Evolutionary conservation across 2,888 invertebrate species (phyloP), one percentile per base, ranked within the genome.

Genomic region (Drosophila nr. fundita): DNA sequence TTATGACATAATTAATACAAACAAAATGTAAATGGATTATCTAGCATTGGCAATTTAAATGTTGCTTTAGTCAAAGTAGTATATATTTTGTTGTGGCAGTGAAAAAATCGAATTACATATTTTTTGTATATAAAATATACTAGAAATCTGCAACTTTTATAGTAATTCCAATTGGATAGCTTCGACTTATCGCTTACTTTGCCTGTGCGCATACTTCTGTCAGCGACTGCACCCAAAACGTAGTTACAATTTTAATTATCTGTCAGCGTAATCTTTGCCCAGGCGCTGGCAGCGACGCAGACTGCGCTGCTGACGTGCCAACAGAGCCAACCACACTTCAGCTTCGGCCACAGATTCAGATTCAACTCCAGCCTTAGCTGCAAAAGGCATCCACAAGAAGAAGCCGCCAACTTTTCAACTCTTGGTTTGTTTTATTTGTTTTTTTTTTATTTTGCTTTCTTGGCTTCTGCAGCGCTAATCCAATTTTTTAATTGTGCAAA

Each of bases 221-320:
- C 68, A 76, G 66, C 27, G 45, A 89, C 73, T 84, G 85, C 72
- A 50, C 49, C 38, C 73, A 68, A 72, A 78, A 82, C 82, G 80
- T 82, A 85, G 85, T 84, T 85, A 85, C 90, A 82, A 78, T 80
- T 87, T 87, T 88, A 87, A 87, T 87, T 87, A 90, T 87, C 90
- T 87, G 89, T 75, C 83, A 82, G 89, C 87, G 83, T 86, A 86
- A 88, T 90, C 90, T 88, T 73, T 89, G 79, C 73, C 62, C 78
- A 69, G 78, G 61, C 75, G 72, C 65, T 52, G 75, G 32, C 68
- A n/a, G 40, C 63, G 49, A 67, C 60, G 4, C 59, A 29, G 6
- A 62, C 76, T 21, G 80, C 65, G 68, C 86, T 61, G 83, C 69
- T 80, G 88, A 83, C 83, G 83, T 83, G 88, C 88, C 68, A 85